phyloP scores from a whole-genome alignment of 35 echinoderm and acorn worm genomes.

The Antedon bifida region DNA sequence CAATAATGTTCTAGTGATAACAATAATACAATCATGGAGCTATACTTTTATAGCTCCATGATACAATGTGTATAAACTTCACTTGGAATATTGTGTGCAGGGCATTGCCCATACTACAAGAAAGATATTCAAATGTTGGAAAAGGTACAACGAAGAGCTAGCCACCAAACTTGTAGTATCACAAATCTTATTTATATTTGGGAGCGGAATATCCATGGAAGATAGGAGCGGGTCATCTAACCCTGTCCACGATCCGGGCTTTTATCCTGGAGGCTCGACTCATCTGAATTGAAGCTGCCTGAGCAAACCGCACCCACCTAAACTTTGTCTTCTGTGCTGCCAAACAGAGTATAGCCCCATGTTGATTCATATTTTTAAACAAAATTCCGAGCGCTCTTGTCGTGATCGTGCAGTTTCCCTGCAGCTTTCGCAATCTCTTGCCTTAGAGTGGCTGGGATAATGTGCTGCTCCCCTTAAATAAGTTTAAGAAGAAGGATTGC shows the following conservation, averaged over 20 bases:
- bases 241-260: conserved; percentile 22
- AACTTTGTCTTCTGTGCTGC: conserved; percentile 56
- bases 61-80: too few species aligned
- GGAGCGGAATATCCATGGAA: too few species aligned
- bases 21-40: too few species aligned
- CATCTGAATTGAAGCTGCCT: conserved; percentile 23
- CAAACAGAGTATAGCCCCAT: conserved; percentile 56
- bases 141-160: too few species aligned
- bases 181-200: too few species aligned
- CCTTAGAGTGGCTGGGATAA: conserved; percentile 18
- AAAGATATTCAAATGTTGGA: too few species aligned
- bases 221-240: conserved; percentile 13
- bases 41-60: too few species aligned
- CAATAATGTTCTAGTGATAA: too few species aligned
- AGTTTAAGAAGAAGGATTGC: conserved; percentile 21
- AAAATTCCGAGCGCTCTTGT: conserved; percentile 40
- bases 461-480: conserved; percentile 14
- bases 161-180: too few species aligned
- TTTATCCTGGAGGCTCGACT: conserved; percentile 15
- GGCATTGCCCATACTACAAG: too few species aligned
- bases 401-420: conserved; percentile 30
- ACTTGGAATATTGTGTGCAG: too few species aligned
- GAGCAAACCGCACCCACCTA: conserved; percentile 39
- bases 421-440: conserved; percentile 11
- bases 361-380: conserved; percentile 49